These are phyloP conservation scores for Rhadina sibilatrix DNA, from an alignment of 2,113 vertebrate species.

Conservation along the genomic window DNA sequence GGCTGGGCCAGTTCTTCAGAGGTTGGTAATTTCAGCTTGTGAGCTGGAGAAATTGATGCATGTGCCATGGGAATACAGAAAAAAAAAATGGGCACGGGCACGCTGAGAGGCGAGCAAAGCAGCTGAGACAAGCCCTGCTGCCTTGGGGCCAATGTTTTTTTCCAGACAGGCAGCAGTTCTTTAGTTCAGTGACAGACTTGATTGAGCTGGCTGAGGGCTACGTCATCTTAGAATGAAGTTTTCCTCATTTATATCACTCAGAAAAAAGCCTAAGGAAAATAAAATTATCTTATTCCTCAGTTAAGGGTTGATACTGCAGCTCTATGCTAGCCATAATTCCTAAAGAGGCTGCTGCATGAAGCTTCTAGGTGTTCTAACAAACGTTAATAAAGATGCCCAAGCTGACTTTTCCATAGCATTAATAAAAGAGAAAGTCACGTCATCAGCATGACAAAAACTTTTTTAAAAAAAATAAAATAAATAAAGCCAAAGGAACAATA, in stretches of 20 bases:
- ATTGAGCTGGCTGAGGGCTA: background rate
- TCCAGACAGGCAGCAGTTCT: background rate
- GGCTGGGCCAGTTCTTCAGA: background rate
- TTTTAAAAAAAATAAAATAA: background rate
- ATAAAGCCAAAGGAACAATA: background rate
- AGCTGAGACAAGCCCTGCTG: background rate
- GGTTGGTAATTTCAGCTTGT: background rate
- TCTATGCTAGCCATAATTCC: background rate
- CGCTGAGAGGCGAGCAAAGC: background rate
- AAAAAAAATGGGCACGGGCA: background rate
- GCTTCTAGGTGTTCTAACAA: background rate
- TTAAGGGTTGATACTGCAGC: background rate
- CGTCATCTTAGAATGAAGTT: background rate
- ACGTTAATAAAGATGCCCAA: background rate
- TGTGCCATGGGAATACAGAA: background rate
- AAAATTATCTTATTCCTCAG: background rate
- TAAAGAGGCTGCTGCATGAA: background rate
- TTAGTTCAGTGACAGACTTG: background rate
- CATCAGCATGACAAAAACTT: background rate
- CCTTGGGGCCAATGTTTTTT: background rate
- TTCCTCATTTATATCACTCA: background rate
- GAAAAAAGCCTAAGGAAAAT: background rate
- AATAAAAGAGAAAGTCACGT: rapidly evolving
- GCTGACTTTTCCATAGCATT: background rate
- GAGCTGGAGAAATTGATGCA: background rate